Evolutionary conservation across 2,888 invertebrate species (phyloP).

Genomic region (Lasioglossum malachurum): DNA sequence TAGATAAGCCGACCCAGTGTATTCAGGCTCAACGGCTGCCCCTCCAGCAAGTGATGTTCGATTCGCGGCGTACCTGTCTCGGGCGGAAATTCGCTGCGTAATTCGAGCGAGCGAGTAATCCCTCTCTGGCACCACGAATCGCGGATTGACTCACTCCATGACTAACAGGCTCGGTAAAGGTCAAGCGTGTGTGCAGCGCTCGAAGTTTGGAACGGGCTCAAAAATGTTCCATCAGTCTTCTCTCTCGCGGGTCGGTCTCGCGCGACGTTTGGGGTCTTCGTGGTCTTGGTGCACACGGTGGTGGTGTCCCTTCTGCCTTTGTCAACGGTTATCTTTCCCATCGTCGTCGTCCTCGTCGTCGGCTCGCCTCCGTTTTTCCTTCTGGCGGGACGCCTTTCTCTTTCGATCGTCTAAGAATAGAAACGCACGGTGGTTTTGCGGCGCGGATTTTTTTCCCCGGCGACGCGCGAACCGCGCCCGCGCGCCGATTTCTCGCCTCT

Average conservation of each 20-base stretch:
- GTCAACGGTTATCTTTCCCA: neutral
- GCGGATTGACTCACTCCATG: constrained; percentile 39
- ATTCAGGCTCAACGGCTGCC: neutral
- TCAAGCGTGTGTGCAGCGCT: constrained; percentile 45
- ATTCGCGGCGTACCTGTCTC: neutral
- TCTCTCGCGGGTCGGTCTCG: constrained; percentile 1
- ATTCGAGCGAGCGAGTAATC: neutral
- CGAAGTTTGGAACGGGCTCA: constrained; percentile 57
- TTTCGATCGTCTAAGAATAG: constrained; percentile 79
- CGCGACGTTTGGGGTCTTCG: neutral
- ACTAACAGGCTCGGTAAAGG: constrained; percentile 46
- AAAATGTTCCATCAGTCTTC: constrained; percentile 42
- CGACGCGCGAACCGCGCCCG: constrained; percentile 18
- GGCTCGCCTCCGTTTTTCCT: constrained; percentile 26
- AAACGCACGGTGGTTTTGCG: constrained; percentile 78
- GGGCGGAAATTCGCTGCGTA: neutral
- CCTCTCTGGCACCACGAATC: constrained; percentile 17
- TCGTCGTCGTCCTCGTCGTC: neutral
- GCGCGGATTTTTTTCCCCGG: constrained; percentile 63
- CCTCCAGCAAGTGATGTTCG: neutral
- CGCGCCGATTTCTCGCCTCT: neutral
- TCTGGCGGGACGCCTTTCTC: constrained; percentile 39
- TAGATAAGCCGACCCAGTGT: no score
- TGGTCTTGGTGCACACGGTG: neutral
- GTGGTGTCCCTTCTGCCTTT: neutral